Conservation (phyloP, 2,888 invertebrate species). For the Ariolimax columbianus region DNA sequence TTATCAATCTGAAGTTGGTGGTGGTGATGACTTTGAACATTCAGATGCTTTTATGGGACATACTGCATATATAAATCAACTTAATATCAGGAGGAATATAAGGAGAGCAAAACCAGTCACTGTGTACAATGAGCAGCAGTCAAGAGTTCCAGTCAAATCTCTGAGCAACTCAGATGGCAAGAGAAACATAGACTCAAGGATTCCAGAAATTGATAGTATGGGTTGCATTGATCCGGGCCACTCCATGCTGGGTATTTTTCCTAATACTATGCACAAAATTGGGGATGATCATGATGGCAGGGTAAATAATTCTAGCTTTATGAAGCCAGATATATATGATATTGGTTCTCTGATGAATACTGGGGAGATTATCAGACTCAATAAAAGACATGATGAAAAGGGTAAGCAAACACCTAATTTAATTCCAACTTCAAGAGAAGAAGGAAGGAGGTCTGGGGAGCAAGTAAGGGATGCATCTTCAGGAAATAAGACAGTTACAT, state of each 20-base stretch:
- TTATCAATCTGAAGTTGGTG: not conserved
- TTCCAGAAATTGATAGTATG: not conserved
- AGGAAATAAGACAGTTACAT: not conserved
- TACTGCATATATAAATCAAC: not conserved
- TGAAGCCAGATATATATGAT: not conserved
- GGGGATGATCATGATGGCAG: not conserved
- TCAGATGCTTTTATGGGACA: not conserved
- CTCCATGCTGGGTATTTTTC: not conserved
- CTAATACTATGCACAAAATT: not conserved
- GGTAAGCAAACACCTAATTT: not conserved
- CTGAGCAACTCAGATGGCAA: not conserved
- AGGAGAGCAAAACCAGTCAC: not conserved
- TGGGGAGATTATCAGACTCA: not conserved
- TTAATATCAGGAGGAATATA: conserved; percentile 3
- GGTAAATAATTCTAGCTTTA: not conserved
- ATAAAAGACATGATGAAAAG: not conserved
- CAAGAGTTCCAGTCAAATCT: not conserved
- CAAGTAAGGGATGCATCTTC: not conserved
- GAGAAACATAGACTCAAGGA: not conserved
- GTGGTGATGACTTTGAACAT: not conserved
- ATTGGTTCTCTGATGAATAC: not conserved
- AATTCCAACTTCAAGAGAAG: not conserved
- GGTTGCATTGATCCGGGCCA: not conserved
- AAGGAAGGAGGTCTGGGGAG: not conserved
- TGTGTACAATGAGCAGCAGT: not conserved